A percentile compares a stretch with the other conserved stretches of the same genome.
These are phyloP conservation scores for Plagodis dolabraria DNA, from an alignment of 2,888 invertebrate genomes.

Conservation along the genomic window DNA sequence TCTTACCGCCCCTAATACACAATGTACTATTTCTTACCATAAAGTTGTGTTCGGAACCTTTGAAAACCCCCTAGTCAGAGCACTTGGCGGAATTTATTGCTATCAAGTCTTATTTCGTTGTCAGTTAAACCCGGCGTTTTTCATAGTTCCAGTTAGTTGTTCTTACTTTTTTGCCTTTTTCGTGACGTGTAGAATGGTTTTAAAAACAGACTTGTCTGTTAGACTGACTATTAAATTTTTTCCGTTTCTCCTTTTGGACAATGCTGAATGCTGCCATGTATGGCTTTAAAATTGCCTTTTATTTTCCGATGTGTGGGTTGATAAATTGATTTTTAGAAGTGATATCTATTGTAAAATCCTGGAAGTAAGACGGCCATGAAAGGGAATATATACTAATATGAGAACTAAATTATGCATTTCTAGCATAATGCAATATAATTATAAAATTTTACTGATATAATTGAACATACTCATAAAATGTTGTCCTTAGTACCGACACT, in stretches of 20 bases:
- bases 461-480: too few species aligned
- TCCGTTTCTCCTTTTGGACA: constrained; percentile 29
- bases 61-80: background rate
- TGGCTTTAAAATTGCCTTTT: constrained; percentile 26
- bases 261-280: constrained; percentile 1
- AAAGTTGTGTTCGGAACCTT: background rate
- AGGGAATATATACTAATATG: too few species aligned
- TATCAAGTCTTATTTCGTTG: constrained; percentile 38
- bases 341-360: background rate
- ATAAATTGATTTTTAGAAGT: background rate
- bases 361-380: background rate
- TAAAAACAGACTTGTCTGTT: constrained; percentile 44
- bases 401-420: too few species aligned
- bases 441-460: too few species aligned
- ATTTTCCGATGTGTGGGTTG: constrained; percentile 19
- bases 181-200: constrained; percentile 41
- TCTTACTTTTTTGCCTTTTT: constrained; percentile 39
- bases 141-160: constrained; percentile 53
- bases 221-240: constrained; percentile 44
- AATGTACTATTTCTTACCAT: too few species aligned
- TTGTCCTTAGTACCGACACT: too few species aligned
- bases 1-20: too few species aligned
- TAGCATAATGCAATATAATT: too few species aligned
- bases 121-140: constrained; percentile 42
- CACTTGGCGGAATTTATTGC: constrained; percentile 21